Percentiles rank a stretch among this genome's conserved stretches.
These are phyloP conservation scores for Leucozona laternaria DNA, from an alignment of 2,888 invertebrate species.

Conservation along the genomic window DNA sequence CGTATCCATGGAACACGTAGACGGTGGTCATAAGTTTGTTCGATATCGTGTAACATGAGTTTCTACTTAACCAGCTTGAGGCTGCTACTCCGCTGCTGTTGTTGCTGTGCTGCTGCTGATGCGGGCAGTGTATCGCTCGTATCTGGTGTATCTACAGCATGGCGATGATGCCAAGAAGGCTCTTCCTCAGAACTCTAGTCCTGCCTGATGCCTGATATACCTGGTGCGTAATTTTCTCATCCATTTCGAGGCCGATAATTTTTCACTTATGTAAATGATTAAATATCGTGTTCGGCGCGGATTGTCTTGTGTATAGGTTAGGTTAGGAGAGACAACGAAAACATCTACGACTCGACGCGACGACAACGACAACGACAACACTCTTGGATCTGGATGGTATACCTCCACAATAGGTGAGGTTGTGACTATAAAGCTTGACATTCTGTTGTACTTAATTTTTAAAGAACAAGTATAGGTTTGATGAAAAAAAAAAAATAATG, in stretches of 20 bases:
- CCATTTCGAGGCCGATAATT: conserved; percentile 75
- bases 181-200: conserved; percentile 52
- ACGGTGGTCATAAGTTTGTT: conserved; percentile 80
- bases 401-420: conserved; percentile 55
- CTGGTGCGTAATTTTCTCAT: conserved; percentile 75
- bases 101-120: conserved; percentile 33
- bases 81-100: conserved; percentile 31
- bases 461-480: conserved; percentile 18
- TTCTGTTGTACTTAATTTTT: conserved; percentile 26
- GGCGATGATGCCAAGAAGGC: conserved; percentile 53
- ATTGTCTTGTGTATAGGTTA: conserved; percentile 75
- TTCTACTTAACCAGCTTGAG: conserved; percentile 79
- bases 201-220: conserved; percentile 28
- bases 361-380: conserved; percentile 39
- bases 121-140: conserved; percentile 64
- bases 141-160: conserved; percentile 68
- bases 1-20: conserved; percentile 76
- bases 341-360: conserved; percentile 13
- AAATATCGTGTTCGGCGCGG: conserved; percentile 74
- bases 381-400: conserved; percentile 15
- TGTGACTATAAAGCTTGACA: conserved; percentile 48
- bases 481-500: neutral
- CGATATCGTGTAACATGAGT: conserved; percentile 81
- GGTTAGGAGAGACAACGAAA: conserved; percentile 58
- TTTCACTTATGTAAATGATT: conserved; percentile 76